A percentile compares a stretch with the other conserved stretches of the same genome.
phyloP scores from a whole-genome alignment of 2,888 invertebrate genomes.

The Antheraea assamensis region DNA sequence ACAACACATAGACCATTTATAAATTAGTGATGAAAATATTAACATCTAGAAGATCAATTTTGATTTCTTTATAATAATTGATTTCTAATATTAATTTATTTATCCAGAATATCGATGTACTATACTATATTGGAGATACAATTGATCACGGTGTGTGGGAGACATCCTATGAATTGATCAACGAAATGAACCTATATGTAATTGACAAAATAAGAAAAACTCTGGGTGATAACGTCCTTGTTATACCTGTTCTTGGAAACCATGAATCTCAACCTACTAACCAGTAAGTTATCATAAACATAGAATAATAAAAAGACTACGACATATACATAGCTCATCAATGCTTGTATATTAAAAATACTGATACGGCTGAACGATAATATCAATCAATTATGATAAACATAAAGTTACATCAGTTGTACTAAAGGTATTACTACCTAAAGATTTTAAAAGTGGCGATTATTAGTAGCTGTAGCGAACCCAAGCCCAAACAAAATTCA shows the following conservation, averaged over 20 bases:
- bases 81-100: slow-evolving; percentile 9
- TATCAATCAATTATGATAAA: slow-evolving; percentile 11
- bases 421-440: neutral
- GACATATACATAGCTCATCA: neutral
- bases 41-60: no score
- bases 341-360: neutral
- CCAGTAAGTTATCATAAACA: slow-evolving; percentile 81
- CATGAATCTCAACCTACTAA: slow-evolving; percentile 93
- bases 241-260: slow-evolving; percentile 89
- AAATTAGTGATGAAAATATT: no score
- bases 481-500: no score
- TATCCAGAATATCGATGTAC: slow-evolving; percentile 81
- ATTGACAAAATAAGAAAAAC: slow-evolving; percentile 73
- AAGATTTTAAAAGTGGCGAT: neutral
- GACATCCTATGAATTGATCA: slow-evolving; percentile 85
- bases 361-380: neutral
- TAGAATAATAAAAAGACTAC: neutral
- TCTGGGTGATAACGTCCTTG: slow-evolving; percentile 83
- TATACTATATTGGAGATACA: slow-evolving; percentile 94
- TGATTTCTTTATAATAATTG: neutral
- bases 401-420: neutral
- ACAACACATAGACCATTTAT: no score
- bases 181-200: slow-evolving; percentile 78
- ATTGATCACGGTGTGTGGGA: slow-evolving; percentile 95
- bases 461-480: no score